Evolutionary conservation across 2,888 invertebrate species (phyloP).

Genomic region (Sericinus montela): DNA sequence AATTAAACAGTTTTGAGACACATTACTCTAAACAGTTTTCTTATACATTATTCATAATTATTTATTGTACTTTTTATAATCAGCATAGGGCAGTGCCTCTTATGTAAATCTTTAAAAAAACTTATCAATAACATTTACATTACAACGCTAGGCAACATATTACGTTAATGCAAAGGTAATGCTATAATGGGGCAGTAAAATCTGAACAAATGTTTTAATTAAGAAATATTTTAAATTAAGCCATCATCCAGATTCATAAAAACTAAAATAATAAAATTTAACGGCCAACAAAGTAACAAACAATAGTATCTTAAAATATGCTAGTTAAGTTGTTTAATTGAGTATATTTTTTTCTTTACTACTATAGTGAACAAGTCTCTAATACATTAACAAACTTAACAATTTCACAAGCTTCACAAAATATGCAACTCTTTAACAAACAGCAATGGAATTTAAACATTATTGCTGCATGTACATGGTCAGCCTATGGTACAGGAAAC

Average conservation of each 20-base stretch:
- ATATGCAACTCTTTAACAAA: neutral
- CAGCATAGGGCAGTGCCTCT: conserved; percentile 60
- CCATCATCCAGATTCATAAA: too few species aligned
- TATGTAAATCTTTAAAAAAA: conserved; percentile 72
- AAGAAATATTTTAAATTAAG: too few species aligned
- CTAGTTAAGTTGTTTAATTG: neutral
- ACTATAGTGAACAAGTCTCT: neutral
- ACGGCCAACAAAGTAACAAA: neutral
- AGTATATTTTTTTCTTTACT: too few species aligned
- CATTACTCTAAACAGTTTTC: conserved; percentile 64
- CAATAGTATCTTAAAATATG: neutral
- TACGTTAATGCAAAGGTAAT: conserved; percentile 36
- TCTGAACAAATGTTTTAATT: neutral
- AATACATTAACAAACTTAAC: neutral
- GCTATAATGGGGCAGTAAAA: conserved; percentile 19
- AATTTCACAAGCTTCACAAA: too few species aligned
- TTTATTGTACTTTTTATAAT: conserved; percentile 72
- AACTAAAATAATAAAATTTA: neutral
- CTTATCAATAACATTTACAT: conserved; percentile 53
- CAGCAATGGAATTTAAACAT: conserved; percentile 6
- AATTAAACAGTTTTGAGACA: conserved; percentile 65
- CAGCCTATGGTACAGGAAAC: neutral
- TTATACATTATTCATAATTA: conserved; percentile 66
- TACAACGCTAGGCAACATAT: conserved; percentile 39
- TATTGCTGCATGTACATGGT: neutral